Evolutionary conservation across 2,113 vertebrate genomes (phyloP).

Genomic region (Mustela nigripes): DNA sequence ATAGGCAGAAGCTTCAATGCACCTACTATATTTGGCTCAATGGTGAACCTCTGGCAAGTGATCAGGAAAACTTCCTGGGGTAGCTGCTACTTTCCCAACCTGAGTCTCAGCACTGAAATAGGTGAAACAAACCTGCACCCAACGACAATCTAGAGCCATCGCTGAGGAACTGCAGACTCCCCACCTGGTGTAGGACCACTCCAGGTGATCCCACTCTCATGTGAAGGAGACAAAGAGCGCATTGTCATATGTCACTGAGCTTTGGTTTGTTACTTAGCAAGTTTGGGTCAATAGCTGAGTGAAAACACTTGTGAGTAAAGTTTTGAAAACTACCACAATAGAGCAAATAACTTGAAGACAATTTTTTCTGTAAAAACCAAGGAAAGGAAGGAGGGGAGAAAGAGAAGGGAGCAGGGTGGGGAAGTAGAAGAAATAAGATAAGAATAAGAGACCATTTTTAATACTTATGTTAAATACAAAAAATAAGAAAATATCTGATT

Average conservation of each 20-base stretch:
- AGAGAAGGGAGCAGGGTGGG: rapidly evolving
- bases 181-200: rapidly evolving
- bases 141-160: rapidly evolving
- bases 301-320: background rate
- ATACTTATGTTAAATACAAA: background rate
- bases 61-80: background rate
- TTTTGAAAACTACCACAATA: background rate
- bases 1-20: background rate
- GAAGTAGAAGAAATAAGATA: background rate
- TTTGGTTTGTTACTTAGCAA: background rate
- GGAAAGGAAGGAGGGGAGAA: no score
- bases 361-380: background rate
- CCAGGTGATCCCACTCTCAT: rapidly evolving
- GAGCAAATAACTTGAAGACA: background rate
- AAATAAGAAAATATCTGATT: background rate
- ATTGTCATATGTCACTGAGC: rapidly evolving
- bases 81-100: background rate
- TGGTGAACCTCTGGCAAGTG: background rate
- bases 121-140: background rate
- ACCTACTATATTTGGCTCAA: no score
- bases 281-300: background rate
- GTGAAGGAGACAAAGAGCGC: background rate
- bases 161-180: rapidly evolving
- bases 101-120: background rate
- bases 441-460: background rate